Conservation (phyloP, 1,140 invertebrate species). For the Uloborus diversus region DNA sequence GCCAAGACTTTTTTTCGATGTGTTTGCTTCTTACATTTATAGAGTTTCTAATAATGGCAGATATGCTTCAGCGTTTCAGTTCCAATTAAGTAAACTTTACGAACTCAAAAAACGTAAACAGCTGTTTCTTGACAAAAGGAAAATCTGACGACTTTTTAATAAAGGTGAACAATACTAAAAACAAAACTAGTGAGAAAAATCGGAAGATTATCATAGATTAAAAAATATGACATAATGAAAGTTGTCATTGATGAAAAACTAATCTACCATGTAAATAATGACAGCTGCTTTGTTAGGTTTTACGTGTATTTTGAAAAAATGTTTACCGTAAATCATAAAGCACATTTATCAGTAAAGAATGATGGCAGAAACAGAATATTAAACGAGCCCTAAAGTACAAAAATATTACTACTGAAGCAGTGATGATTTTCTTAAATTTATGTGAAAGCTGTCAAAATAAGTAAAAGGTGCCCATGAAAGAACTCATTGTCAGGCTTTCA, state of each 20-base stretch:
- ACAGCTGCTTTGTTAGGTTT: background rate
- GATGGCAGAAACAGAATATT: background rate
- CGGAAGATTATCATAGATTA: background rate
- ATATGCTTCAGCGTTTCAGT: no score
- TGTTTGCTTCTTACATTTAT: no score
- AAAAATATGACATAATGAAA: constrained; percentile 3
- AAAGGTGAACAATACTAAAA: constrained; percentile 6
- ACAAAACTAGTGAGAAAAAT: constrained; percentile 4
- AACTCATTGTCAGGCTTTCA: background rate
- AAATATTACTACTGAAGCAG: background rate
- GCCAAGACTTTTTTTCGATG: no score
- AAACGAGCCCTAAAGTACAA: background rate
- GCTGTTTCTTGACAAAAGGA: background rate
- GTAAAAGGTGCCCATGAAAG: background rate
- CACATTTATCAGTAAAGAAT: background rate
- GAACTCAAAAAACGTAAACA: background rate
- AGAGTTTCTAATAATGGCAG: no score
- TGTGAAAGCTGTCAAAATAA: constrained; percentile 11
- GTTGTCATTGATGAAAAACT: background rate
- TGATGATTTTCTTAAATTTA: constrained; percentile 13
- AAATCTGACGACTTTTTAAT: background rate
- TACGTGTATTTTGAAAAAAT: background rate
- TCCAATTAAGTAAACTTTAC: background rate
- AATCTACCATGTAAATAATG: background rate
- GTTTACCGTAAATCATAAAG: constrained; percentile 4